These are phyloP conservation scores for Chrysolina americana DNA, from an alignment of 2,888 invertebrate genomes.

Conservation along the genomic window DNA sequence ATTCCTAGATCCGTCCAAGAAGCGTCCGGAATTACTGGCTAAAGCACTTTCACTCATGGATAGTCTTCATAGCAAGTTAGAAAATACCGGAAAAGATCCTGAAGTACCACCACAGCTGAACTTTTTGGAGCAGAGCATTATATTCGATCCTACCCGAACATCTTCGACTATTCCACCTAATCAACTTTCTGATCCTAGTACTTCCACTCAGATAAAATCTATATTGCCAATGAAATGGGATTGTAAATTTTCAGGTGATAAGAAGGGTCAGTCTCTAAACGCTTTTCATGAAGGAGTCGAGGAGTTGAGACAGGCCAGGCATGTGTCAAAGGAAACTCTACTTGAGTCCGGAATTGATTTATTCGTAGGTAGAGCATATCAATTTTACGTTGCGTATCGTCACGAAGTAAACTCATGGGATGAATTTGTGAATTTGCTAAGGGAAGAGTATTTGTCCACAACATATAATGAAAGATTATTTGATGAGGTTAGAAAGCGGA, in stretches of 20 bases:
- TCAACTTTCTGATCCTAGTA: background rate
- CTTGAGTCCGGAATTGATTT: no score
- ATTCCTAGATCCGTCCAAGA: no score
- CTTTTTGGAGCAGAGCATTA: background rate
- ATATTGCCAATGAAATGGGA: no score
- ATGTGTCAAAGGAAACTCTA: no score
- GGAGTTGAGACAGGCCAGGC: no score
- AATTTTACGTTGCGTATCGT: conserved; percentile 24
- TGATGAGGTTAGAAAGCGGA: no score
- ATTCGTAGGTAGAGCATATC: no score
- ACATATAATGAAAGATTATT: no score
- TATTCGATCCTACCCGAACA: background rate
- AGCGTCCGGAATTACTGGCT: conserved; percentile 19
- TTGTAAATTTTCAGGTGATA: conserved; percentile 26
- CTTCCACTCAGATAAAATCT: background rate
- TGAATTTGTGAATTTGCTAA: no score
- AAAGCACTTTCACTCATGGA: conserved; percentile 26
- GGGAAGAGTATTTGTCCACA: no score
- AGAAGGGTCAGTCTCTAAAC: conserved; percentile 30
- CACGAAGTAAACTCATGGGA: no score
- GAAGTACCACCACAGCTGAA: background rate
- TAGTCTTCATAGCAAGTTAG: conserved; percentile 11
- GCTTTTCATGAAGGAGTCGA: conserved; percentile 32
- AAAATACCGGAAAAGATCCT: background rate
- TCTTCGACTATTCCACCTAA: conserved; percentile 1